Conservation (phyloP, 2,888 invertebrate species). For the Rhaphigaster nebulosa region DNA sequence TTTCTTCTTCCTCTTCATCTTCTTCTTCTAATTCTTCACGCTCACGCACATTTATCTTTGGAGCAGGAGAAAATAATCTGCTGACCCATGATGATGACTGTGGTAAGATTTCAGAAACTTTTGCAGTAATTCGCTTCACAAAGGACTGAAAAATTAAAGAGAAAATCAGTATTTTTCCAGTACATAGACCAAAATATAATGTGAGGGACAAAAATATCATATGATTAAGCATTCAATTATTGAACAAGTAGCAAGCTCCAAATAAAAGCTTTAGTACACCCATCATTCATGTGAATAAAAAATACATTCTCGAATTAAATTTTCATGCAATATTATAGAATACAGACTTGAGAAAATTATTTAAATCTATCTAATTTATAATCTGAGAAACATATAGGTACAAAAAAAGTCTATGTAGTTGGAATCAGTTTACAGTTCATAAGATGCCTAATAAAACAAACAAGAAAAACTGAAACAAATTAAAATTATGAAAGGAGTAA, state of each 20-base stretch:
- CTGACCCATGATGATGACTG: slow-evolving; percentile 70
- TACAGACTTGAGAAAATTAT: neutral
- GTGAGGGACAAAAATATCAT: neutral
- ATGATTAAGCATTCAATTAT: neutral
- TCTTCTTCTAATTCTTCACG: slow-evolving; percentile 60
- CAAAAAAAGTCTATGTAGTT: neutral
- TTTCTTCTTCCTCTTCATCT: slow-evolving; percentile 58
- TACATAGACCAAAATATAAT: neutral
- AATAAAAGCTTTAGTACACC: neutral
- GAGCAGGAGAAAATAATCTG: slow-evolving; percentile 65
- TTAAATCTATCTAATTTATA: neutral
- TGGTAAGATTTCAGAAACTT: slow-evolving; percentile 76
- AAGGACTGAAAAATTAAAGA: slow-evolving; percentile 74
- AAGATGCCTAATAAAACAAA: neutral
- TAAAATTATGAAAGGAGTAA: neutral
- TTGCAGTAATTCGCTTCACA: slow-evolving; percentile 77
- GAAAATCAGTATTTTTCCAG: neutral
- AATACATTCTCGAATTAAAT: neutral
- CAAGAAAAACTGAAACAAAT: neutral
- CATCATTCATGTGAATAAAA: too few relatives aligned
- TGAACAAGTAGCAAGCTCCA: neutral
- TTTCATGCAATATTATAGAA: neutral
- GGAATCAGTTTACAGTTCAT: neutral
- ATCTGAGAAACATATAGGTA: neutral
- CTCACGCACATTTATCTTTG: slow-evolving; percentile 51